Evolutionary conservation across 2,113 vertebrate species (phyloP).

Genomic region (Natator depressus): DNA sequence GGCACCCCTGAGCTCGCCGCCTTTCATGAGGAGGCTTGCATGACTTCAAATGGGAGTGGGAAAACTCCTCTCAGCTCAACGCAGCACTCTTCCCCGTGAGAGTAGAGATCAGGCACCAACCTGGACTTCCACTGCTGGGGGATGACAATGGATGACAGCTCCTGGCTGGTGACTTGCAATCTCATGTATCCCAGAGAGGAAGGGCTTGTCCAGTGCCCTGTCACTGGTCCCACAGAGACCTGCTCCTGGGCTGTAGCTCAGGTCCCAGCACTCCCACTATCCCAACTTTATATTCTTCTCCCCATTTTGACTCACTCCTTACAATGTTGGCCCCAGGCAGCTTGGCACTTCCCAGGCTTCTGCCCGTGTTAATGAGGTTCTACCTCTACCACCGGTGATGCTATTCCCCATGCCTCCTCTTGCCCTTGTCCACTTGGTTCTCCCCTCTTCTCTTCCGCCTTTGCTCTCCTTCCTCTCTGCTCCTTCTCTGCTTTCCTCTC

Average conservation of each 20-base stretch:
- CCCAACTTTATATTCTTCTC: not conserved
- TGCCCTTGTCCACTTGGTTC: no score
- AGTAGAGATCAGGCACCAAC: not conserved
- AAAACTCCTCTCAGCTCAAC: not conserved
- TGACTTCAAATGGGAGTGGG: not conserved
- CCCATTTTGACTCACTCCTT: not conserved
- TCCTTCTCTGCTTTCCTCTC: not conserved
- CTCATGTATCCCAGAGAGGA: not conserved
- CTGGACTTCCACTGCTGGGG: not conserved
- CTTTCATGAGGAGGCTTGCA: not conserved
- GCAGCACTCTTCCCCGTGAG: not conserved
- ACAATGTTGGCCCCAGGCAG: not conserved
- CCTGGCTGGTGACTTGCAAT: not conserved
- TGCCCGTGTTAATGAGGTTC: no score
- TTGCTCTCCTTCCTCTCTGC: not conserved
- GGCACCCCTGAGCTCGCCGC: not conserved
- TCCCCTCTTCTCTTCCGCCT: no score
- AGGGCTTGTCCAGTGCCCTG: not conserved
- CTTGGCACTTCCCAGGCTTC: not conserved
- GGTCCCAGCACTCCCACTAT: not conserved
- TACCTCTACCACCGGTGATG: no score
- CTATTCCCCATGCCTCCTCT: no score
- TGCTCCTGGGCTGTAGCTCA: not conserved
- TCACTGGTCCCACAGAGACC: not conserved
- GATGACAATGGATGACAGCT: not conserved